Conservation (phyloP, 2,797 vertebrate genomes). For the Spatula versicolor region DNA sequence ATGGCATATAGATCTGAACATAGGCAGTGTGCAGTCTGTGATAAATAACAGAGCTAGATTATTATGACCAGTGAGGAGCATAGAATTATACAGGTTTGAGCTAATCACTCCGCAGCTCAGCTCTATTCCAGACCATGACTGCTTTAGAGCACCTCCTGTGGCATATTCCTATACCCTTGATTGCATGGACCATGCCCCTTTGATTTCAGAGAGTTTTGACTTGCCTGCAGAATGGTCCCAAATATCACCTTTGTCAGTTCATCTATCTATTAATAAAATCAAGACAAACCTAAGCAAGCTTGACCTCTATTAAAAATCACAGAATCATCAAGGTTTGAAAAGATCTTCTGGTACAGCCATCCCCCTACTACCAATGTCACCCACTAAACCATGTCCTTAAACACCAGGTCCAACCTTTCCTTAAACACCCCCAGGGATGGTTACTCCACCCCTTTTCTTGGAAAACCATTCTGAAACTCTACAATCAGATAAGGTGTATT, state of each 20-base stretch:
- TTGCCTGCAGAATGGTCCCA: neutral
- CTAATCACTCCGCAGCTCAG: neutral
- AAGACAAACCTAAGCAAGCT: neutral
- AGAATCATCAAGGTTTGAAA: no score
- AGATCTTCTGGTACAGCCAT: no score
- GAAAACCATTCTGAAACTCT: neutral
- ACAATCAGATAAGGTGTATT: accelerated
- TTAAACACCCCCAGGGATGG: no score
- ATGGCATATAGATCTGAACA: neutral
- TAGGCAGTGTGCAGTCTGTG: neutral
- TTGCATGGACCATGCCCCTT: neutral
- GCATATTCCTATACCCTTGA: neutral
- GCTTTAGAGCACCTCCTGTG: neutral
- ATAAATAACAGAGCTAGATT: neutral
- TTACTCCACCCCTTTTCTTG: no score
- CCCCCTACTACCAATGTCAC: no score
- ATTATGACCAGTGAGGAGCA: neutral
- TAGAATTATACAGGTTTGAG: neutral
- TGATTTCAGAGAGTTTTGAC: neutral
- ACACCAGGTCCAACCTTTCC: no score
- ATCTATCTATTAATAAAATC: neutral
- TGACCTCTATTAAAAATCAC: neutral
- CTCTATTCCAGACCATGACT: neutral
- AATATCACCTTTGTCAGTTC: neutral
- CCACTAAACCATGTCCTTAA: no score